phyloP scores from a whole-genome alignment of 2,797 vertebrate genomes.

The Falco novaeseelandiae region DNA sequence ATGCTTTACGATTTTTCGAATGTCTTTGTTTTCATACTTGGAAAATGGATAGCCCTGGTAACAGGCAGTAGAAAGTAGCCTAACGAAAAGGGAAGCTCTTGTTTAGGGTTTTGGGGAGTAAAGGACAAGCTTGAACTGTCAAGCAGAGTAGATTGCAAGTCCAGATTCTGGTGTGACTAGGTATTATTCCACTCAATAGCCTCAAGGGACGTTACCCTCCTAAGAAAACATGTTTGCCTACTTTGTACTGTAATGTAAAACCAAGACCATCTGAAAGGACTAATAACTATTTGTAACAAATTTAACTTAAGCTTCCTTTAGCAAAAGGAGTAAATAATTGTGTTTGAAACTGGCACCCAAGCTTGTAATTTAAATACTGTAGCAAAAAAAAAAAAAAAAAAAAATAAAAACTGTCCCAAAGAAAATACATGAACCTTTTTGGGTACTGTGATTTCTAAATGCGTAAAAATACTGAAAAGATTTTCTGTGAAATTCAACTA shows the following conservation, averaged over 20 bases:
- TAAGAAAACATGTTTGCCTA: slow-evolving; percentile 21
- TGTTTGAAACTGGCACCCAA: slow-evolving; percentile 68
- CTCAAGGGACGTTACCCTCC: slow-evolving; percentile 23
- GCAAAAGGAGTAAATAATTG: slow-evolving; percentile 61
- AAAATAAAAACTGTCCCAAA: slow-evolving; percentile 69
- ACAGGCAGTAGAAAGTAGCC: not conserved
- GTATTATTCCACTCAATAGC: slow-evolving; percentile 5
- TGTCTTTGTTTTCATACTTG: not conserved
- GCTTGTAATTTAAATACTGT: slow-evolving; percentile 75
- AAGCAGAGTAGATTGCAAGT: slow-evolving; percentile 4
- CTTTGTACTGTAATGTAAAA: slow-evolving; percentile 50
- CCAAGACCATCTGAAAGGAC: slow-evolving; percentile 43
- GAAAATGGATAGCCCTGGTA: not conserved
- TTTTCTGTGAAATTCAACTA: slow-evolving; percentile 10
- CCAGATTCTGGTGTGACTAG: slow-evolving; percentile 40
- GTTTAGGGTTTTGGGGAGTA: not conserved
- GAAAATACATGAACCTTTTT: slow-evolving; percentile 46
- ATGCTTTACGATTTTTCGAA: not conserved
- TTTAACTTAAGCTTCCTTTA: slow-evolving; percentile 44
- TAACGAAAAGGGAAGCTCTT: not conserved
- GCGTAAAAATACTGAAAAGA: not conserved
- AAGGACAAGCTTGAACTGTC: slow-evolving; percentile 26
- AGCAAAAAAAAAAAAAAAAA: slow-evolving; percentile 42
- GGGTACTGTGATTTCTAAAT: slow-evolving; percentile 47
- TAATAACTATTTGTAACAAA: slow-evolving; percentile 65